Conservation (phyloP, 2,113 vertebrate genomes). For the Amblyopsis rosae region DNA sequence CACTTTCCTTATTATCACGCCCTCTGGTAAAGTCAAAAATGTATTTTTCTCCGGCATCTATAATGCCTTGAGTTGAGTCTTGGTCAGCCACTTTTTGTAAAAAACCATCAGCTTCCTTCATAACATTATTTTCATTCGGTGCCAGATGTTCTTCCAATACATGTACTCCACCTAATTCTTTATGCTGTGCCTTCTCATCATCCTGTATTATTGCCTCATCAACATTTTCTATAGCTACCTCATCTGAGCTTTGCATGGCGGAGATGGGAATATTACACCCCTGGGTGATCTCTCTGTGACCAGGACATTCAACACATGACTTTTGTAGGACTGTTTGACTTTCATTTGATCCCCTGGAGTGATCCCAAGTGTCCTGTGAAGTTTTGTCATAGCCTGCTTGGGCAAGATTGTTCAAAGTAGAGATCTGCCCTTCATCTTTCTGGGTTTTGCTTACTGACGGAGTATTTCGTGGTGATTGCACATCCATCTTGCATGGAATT, state of each 20-base stretch:
- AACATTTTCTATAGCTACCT: slow-evolving; percentile 46
- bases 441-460: slow-evolving; percentile 9
- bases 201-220: slow-evolving; percentile 49
- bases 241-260: slow-evolving; percentile 37
- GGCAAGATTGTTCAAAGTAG: slow-evolving; percentile 20
- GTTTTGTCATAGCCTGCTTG: slow-evolving; percentile 28
- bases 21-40: background rate
- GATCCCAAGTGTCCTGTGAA: slow-evolving; percentile 39
- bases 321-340: slow-evolving; percentile 40
- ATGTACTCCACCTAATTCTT: background rate
- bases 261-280: slow-evolving; percentile 46
- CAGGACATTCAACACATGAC: slow-evolving; percentile 33
- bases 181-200: slow-evolving; percentile 34
- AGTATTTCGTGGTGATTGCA: slow-evolving; percentile 28
- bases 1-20: slow-evolving; percentile 8
- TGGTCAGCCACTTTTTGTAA: background rate
- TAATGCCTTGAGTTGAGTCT: slow-evolving; percentile 7
- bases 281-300: slow-evolving; percentile 11
- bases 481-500: slow-evolving; percentile 1
- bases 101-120: slow-evolving; percentile 41
- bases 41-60: slow-evolving; percentile 7
- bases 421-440: slow-evolving; percentile 30
- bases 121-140: slow-evolving; percentile 24
- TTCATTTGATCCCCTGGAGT: slow-evolving; percentile 59
- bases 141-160: background rate